These are phyloP conservation scores for Palythoa heliodiscus DNA, from an alignment of 92 coral and sea anemone genomes.

Conservation along the genomic window DNA sequence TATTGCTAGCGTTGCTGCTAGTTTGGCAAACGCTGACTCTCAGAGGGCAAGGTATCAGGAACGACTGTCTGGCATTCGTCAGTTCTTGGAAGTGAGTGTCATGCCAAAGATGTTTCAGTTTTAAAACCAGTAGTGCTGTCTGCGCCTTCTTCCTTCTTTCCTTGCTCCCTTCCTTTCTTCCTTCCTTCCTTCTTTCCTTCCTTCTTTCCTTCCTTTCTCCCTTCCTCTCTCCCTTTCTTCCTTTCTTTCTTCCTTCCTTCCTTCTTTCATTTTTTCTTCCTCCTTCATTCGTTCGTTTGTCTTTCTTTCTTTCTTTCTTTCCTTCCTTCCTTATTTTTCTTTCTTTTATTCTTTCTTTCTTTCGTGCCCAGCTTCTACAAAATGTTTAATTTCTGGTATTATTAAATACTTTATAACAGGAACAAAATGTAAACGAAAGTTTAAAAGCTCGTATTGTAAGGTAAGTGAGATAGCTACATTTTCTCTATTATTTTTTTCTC, in stretches of 20 bases:
- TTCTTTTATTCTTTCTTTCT: background rate
- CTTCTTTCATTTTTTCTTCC: background rate
- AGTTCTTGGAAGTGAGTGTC: constrained; percentile 65
- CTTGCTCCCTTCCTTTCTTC: background rate
- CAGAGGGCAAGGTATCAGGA: constrained; percentile 89
- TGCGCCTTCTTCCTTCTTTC: no score
- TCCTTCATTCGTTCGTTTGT: no score
- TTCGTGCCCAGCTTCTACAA: background rate
- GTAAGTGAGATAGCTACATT: constrained; percentile 18
- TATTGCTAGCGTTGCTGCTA: constrained; percentile 90
- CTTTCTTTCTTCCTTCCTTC: background rate
- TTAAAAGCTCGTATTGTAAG: constrained; percentile 63
- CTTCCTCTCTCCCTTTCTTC: background rate
- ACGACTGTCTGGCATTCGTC: constrained; percentile 74
- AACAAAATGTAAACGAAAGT: constrained; percentile 63
- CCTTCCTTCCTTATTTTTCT: background rate
- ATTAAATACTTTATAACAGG: constrained; percentile 39
- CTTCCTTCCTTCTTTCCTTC: background rate
- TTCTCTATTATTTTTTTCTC: no score
- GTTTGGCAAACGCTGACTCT: constrained; percentile 89
- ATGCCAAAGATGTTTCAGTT: background rate
- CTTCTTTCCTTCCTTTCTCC: background rate
- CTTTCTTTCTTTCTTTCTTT: background rate
- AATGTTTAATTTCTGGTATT: background rate
- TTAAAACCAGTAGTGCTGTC: background rate